Evolutionary conservation across 2,888 invertebrate species (phyloP).

Genomic region (Hydroisotoma schaefferi): DNA sequence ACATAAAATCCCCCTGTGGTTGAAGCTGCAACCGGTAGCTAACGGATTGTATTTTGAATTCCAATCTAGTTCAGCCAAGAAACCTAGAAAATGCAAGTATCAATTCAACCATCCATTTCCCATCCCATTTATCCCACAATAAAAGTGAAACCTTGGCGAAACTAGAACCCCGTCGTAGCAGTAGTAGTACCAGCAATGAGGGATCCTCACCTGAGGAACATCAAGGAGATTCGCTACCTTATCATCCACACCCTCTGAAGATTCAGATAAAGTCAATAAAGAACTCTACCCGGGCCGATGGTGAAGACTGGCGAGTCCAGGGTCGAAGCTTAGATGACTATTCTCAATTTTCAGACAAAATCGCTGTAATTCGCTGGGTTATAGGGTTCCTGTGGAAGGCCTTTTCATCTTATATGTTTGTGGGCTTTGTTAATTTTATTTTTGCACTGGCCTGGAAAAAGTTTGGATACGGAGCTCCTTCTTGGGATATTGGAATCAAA

Average conservation of each 20-base stretch:
- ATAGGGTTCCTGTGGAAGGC: slow-evolving; percentile 16
- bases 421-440: slow-evolving; percentile 17
- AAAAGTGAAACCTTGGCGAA: background rate
- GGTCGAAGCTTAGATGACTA: too few species aligned
- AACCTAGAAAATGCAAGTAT: background rate
- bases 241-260: slow-evolving; percentile 26
- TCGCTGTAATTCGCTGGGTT: slow-evolving; percentile 18
- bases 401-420: slow-evolving; percentile 17
- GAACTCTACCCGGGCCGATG: slow-evolving; percentile 24
- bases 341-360: background rate
- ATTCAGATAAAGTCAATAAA: slow-evolving; percentile 24
- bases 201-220: too few species aligned
- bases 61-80: too few species aligned
- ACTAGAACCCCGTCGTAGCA: background rate
- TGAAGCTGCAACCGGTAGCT: too few species aligned
- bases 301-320: too few species aligned
- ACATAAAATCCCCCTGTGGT: too few species aligned
- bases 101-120: slow-evolving; percentile 1
- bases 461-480: slow-evolving; percentile 22
- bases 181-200: too few species aligned
- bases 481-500: slow-evolving; percentile 22
- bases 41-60: too few species aligned
- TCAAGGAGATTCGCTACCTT: slow-evolving; percentile 1
- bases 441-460: slow-evolving; percentile 15
- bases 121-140: background rate